phyloP scores from a whole-genome alignment of 2,113 vertebrate genomes.

The Cochlearius cochlearius region DNA sequence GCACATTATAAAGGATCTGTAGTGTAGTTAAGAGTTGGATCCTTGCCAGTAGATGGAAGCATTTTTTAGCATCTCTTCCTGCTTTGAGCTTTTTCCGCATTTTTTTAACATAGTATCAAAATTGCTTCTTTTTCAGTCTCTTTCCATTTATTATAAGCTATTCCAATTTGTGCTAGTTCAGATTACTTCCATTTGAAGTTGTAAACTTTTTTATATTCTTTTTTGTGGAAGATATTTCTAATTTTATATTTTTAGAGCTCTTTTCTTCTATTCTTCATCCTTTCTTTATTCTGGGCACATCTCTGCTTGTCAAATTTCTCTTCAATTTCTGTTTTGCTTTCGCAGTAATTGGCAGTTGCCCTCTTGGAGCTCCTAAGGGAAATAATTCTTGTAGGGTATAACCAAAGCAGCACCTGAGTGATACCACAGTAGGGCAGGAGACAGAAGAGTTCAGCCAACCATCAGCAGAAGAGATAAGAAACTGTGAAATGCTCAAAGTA shows the following conservation, averaged over 20 bases:
- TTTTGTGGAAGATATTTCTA: neutral
- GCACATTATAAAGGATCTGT: conserved; percentile 22
- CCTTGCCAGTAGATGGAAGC: conserved; percentile 34
- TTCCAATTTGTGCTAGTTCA: conserved; percentile 11
- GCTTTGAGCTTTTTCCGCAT: neutral
- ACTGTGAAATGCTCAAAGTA: neutral
- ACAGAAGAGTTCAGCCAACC: neutral
- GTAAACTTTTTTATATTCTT: conserved; percentile 27
- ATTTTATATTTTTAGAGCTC: neutral
- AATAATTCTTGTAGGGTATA: neutral
- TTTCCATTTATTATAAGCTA: conserved; percentile 14
- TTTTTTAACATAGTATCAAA: conserved; percentile 47
- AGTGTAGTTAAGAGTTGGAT: conserved; percentile 32
- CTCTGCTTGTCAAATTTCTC: conserved; percentile 41
- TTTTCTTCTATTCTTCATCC: neutral
- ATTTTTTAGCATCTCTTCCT: conserved; percentile 57
- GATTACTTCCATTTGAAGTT: conserved; percentile 37
- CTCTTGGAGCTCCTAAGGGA: conserved; percentile 30
- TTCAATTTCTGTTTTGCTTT: conserved; percentile 47
- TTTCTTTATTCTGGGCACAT: conserved; percentile 12
- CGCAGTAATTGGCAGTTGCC: conserved; percentile 12
- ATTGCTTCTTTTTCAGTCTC: conserved; percentile 42
- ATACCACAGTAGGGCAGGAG: neutral
- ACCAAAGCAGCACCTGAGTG: conserved; percentile 23
- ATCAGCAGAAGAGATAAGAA: neutral